Conservation (phyloP, 1,140 invertebrate species). For the Dolichoris vasculosae region DNA sequence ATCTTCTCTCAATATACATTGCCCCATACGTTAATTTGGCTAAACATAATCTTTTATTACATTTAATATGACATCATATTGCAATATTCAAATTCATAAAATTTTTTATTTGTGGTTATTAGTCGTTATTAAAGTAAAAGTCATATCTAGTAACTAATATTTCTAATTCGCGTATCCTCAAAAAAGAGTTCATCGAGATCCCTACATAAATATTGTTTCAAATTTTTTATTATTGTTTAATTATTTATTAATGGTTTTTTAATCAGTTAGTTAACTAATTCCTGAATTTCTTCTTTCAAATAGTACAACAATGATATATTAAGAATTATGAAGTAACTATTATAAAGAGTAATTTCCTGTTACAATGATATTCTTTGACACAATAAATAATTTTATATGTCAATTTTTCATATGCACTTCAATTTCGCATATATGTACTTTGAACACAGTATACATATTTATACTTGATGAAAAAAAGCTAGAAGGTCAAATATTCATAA, state of each 20-base stretch:
- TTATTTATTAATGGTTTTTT: background rate
- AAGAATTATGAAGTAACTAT: background rate
- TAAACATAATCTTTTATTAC: too few relatives aligned
- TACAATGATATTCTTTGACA: background rate
- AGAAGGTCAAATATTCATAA: background rate
- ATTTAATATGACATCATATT: too few relatives aligned
- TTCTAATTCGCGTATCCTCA: too few relatives aligned
- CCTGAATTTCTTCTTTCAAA: background rate
- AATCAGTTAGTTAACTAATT: background rate
- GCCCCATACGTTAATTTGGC: too few relatives aligned
- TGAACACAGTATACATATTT: background rate
- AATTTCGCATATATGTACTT: too few relatives aligned
- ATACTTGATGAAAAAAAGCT: conserved; percentile 5
- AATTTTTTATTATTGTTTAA: background rate
- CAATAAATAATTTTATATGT: background rate
- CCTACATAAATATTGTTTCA: too few relatives aligned
- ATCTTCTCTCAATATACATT: conserved; percentile 24
- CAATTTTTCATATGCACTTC: background rate
- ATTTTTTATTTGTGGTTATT: too few relatives aligned
- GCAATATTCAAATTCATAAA: too few relatives aligned
- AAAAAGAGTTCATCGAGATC: too few relatives aligned
- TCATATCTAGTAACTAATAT: too few relatives aligned
- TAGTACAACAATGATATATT: background rate
- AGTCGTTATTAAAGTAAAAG: too few relatives aligned
- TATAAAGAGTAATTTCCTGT: background rate